phyloP scores from a whole-genome alignment of 2,888 invertebrate genomes.

The Anthophora plumipes region DNA sequence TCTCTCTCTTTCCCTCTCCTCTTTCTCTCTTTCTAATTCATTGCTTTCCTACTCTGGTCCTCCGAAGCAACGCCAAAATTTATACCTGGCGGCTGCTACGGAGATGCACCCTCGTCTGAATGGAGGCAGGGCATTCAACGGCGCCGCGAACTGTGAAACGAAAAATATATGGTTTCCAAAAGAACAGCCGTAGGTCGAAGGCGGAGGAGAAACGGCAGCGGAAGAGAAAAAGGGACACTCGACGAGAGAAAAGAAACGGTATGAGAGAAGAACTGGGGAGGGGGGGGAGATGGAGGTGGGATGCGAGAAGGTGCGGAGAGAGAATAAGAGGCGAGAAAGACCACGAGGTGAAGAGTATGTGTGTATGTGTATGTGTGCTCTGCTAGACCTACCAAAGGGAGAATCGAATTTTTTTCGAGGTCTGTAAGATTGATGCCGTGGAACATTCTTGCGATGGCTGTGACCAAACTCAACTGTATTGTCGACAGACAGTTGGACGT shows the following conservation, averaged over 20 bases:
- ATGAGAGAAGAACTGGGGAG: not conserved
- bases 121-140: constrained; percentile 79
- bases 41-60: constrained; percentile 56
- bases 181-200: constrained; percentile 71
- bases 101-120: constrained; percentile 79
- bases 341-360: not conserved
- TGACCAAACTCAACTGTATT: constrained; percentile 57
- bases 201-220: constrained; percentile 45
- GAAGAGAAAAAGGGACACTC: constrained; percentile 27
- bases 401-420: constrained; percentile 75
- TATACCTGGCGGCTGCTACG: constrained; percentile 81
- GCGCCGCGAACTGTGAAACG: constrained; percentile 81
- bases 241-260: constrained; percentile 39
- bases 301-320: constrained; percentile 55
- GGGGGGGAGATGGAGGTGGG: not conserved
- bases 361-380: constrained; percentile 17
- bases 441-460: constrained; percentile 59
- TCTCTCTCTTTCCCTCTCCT: not conserved
- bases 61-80: constrained; percentile 78
- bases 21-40: constrained; percentile 1
- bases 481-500: constrained; percentile 63
- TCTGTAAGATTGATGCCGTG: constrained; percentile 72
- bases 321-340: constrained; percentile 64
- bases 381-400: constrained; percentile 43
- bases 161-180: constrained; percentile 81